A percentile compares a stretch with the other conserved stretches of the same genome.
Conservation (phyloP, 2,888 invertebrate species). For the Cyrtodaria siliqua region DNA sequence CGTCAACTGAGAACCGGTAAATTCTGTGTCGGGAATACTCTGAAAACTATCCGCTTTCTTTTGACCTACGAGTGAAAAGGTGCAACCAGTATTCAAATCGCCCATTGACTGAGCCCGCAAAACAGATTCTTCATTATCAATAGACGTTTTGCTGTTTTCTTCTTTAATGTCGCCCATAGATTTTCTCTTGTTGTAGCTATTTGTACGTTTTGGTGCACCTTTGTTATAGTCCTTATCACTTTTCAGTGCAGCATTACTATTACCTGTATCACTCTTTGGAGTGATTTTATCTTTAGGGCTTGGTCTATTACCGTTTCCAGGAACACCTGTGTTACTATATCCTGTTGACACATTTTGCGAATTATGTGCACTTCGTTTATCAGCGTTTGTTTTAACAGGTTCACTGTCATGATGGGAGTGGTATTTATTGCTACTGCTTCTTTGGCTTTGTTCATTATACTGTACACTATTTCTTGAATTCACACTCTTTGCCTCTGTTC, state of each 20-base stretch:
- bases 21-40: slow-evolving; percentile 37
- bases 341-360: too few relatives aligned
- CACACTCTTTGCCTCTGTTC: too few relatives aligned
- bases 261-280: neutral
- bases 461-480: too few relatives aligned
- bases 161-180: slow-evolving; percentile 34
- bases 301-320: too few relatives aligned
- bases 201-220: too few relatives aligned
- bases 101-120: slow-evolving; percentile 73
- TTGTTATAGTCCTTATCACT: neutral
- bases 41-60: slow-evolving; percentile 71
- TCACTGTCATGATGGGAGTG: too few relatives aligned
- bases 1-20: slow-evolving; percentile 57
- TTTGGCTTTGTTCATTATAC: too few relatives aligned
- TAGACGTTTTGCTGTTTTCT: slow-evolving; percentile 23
- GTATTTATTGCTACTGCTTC: too few relatives aligned
- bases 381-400: too few relatives aligned
- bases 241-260: slow-evolving; percentile 21
- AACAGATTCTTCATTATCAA: slow-evolving; percentile 64
- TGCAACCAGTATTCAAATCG: slow-evolving; percentile 72
- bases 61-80: slow-evolving; percentile 77
- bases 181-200: slow-evolving; percentile 15
- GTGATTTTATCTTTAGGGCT: too few relatives aligned
- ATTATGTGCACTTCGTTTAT: too few relatives aligned
- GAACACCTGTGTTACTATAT: too few relatives aligned